Evolutionary conservation across 2,797 vertebrate genomes (phyloP).

Genomic region (Fistularia tabacaria): DNA sequence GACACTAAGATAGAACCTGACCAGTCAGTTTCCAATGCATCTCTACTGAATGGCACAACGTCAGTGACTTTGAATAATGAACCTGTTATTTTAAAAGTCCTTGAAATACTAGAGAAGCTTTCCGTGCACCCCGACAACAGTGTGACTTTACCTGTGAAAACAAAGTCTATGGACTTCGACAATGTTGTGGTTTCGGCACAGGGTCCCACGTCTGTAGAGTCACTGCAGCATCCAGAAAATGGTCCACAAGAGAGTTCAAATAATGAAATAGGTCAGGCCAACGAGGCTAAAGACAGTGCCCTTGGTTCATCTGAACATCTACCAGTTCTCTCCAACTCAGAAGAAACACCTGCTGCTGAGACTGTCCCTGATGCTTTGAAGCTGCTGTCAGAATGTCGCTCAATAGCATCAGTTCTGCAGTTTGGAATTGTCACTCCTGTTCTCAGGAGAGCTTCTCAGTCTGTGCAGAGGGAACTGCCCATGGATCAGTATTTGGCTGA

Average conservation of each 20-base stretch:
- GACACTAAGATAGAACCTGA: slow-evolving; percentile 9
- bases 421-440: slow-evolving; percentile 47
- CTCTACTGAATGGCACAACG: background rate
- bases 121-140: slow-evolving; percentile 4
- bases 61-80: slow-evolving; percentile 9
- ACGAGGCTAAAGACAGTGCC: slow-evolving; percentile 45
- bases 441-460: slow-evolving; percentile 28
- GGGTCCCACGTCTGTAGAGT: slow-evolving; percentile 9
- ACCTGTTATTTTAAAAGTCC: slow-evolving; percentile 9
- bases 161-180: background rate
- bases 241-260: background rate
- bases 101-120: slow-evolving; percentile 12
- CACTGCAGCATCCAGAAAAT: slow-evolving; percentile 1
- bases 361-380: slow-evolving; percentile 38
- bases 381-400: slow-evolving; percentile 41
- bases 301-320: slow-evolving; percentile 42
- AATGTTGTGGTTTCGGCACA: background rate
- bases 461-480: slow-evolving; percentile 7
- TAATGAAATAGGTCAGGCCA: slow-evolving; percentile 5
- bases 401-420: slow-evolving; percentile 35
- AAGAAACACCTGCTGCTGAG: slow-evolving; percentile 21
- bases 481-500: slow-evolving; percentile 21
- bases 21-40: background rate
- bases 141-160: background rate
- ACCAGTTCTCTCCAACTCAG: slow-evolving; percentile 10